A percentile compares a stretch with the other conserved stretches of the same genome.
Evolutionary conservation across 2,888 invertebrate genomes (phyloP).

Genomic region (Caenorhabditis macrosperma): DNA sequence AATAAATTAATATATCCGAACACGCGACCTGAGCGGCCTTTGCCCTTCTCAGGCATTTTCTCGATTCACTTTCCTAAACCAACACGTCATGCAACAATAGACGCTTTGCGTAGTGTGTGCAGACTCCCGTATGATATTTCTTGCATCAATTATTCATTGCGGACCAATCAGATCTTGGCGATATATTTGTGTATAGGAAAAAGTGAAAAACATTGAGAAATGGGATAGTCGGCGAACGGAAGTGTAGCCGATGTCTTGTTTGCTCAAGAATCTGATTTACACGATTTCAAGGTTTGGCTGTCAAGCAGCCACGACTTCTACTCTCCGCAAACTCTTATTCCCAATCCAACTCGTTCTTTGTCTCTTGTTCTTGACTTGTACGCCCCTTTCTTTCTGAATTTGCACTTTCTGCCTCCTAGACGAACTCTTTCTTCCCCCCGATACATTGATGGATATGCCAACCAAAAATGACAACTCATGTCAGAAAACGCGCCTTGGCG

Average conservation of each 20-base stretch:
- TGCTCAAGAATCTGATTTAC: slow-evolving; percentile 31
- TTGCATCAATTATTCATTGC: slow-evolving; percentile 29
- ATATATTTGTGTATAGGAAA: slow-evolving; percentile 30
- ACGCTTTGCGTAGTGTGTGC: slow-evolving; percentile 16
- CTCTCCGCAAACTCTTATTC: too few species aligned
- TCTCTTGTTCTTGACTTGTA: too few species aligned
- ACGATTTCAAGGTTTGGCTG: slow-evolving; percentile 16
- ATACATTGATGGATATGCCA: slow-evolving; percentile 39
- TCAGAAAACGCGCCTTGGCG: slow-evolving; percentile 21
- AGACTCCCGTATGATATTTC: slow-evolving; percentile 36
- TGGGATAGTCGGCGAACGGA: slow-evolving; percentile 53
- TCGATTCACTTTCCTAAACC: background rate
- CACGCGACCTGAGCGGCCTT: too few species aligned
- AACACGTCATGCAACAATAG: slow-evolving; percentile 41
- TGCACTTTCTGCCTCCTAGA: slow-evolving; percentile 14
- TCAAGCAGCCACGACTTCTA: too few species aligned
- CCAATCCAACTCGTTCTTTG: too few species aligned
- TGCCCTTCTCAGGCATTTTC: too few species aligned
- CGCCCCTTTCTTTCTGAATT: background rate
- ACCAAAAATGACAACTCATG: slow-evolving; percentile 38
- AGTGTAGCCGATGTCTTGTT: slow-evolving; percentile 34
- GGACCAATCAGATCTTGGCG: slow-evolving; percentile 36
- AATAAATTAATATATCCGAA: too few species aligned
- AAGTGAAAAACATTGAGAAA: slow-evolving; percentile 42
- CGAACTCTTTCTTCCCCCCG: slow-evolving; percentile 12